phyloP scores from a whole-genome alignment of 92 coral and sea anemone genomes.

The Micromussa lordhowensis region DNA sequence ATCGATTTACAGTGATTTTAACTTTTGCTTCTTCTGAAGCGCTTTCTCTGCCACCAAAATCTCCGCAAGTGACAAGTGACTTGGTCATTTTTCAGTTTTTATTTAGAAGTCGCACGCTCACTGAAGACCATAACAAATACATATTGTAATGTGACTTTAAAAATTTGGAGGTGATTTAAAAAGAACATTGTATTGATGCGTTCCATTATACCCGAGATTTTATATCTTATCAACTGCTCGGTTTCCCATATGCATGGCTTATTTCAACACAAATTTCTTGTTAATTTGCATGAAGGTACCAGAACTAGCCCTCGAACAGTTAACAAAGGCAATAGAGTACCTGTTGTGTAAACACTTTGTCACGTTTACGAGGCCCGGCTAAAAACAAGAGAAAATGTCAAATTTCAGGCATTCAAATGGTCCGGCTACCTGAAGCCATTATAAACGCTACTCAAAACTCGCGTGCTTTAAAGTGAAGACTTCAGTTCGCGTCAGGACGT shows the following conservation, averaged over 20 bases:
- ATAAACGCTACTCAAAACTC: neutral
- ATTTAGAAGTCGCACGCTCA: neutral
- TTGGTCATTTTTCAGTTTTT: no score
- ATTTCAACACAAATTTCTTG: neutral
- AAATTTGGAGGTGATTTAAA: no score
- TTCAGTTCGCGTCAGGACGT: neutral
- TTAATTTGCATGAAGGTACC: neutral
- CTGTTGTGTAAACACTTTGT: neutral
- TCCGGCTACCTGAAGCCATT: neutral
- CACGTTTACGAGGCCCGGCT: neutral
- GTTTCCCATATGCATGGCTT: neutral
- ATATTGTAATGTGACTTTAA: no score
- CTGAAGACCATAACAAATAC: neutral
- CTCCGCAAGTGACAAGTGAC: no score
- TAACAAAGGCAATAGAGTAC: neutral
- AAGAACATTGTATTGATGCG: no score
- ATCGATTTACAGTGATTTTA: neutral
- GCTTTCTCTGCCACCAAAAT: neutral
- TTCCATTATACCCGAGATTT: no score
- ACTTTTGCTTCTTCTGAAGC: neutral
- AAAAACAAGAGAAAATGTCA: neutral
- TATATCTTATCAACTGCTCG: no score
- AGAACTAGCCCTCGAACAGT: neutral
- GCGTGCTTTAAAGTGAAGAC: neutral
- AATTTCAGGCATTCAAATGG: neutral